Evolutionary conservation across 2,888 invertebrate genomes (phyloP).

Genomic region (Andrena hattorfiana): DNA sequence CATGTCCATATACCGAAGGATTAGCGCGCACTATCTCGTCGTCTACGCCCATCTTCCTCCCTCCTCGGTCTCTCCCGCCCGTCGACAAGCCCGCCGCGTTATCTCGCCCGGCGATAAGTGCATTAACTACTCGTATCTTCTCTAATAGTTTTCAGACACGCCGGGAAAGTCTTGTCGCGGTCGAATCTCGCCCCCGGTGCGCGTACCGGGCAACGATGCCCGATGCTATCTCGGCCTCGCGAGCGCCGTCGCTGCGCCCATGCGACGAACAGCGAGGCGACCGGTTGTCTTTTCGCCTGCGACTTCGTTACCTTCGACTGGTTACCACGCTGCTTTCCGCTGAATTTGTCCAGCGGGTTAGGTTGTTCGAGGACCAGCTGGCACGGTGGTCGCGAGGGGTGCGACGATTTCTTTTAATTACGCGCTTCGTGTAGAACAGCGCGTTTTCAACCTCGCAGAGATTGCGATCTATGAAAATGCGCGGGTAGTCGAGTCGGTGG

Average conservation of each 20-base stretch:
- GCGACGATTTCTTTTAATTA: conserved; percentile 50
- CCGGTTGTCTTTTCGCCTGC: conserved; percentile 52
- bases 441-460: conserved; percentile 44
- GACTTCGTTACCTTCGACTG: no score
- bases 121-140: conserved; percentile 74
- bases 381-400: neutral
- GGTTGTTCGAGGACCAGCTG: neutral
- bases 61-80: conserved; percentile 26
- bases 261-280: conserved; percentile 24
- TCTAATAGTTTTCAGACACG: conserved; percentile 72
- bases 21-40: conserved; percentile 37
- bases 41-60: conserved; percentile 57
- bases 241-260: conserved; percentile 13
- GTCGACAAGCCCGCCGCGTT: conserved; percentile 60
- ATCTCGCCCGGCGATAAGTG: conserved; percentile 69
- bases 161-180: conserved; percentile 68
- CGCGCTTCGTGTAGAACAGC: conserved; percentile 30
- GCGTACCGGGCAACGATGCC: conserved; percentile 54
- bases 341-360: neutral
- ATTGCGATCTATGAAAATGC: conserved; percentile 68
- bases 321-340: neutral
- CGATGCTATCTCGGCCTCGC: conserved; percentile 51
- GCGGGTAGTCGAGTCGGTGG: conserved; percentile 3
- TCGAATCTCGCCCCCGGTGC: conserved; percentile 45
- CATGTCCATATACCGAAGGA: conserved; percentile 48